Percentiles rank a stretch among this genome's conserved stretches.
These are phyloP conservation scores for Nesogale talazaci DNA, from an alignment of 2,113 vertebrate genomes.

Conservation along the genomic window DNA sequence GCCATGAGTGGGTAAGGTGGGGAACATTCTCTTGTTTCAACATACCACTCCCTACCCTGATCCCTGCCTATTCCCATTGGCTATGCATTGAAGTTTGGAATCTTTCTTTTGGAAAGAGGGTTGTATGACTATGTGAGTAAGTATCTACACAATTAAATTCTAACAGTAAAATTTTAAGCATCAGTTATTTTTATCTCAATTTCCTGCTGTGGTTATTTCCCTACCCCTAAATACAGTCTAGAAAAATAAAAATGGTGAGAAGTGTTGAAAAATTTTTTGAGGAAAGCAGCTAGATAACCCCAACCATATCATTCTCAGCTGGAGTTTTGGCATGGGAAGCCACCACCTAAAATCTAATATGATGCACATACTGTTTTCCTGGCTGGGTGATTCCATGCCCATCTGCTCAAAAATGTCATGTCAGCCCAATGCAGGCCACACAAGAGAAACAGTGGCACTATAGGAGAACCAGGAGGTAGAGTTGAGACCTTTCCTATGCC, in stretches of 20 bases:
- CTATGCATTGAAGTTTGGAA: neutral
- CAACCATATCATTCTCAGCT: constrained; percentile 9
- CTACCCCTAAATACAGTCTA: neutral
- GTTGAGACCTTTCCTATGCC: neutral
- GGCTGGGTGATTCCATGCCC: neutral
- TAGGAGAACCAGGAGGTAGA: neutral
- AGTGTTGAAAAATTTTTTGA: neutral
- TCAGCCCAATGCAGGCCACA: neutral
- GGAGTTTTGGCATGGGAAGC: neutral
- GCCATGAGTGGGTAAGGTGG: neutral
- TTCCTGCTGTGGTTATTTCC: neutral
- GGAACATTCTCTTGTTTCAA: rapidly evolving
- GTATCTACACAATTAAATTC: neutral
- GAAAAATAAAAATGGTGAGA: neutral
- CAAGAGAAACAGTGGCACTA: neutral
- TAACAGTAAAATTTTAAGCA: neutral
- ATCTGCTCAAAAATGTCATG: neutral
- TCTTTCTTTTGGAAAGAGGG: neutral
- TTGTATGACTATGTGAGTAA: constrained; percentile 5
- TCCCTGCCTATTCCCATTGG: neutral
- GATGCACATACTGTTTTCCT: constrained; percentile 20
- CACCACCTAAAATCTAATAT: neutral
- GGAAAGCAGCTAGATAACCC: neutral
- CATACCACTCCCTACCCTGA: rapidly evolving
- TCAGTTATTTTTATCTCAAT: neutral